Evolutionary conservation across 92 coral and sea anemone species (phyloP).

Genomic region (Desmophyllum pertusum): DNA sequence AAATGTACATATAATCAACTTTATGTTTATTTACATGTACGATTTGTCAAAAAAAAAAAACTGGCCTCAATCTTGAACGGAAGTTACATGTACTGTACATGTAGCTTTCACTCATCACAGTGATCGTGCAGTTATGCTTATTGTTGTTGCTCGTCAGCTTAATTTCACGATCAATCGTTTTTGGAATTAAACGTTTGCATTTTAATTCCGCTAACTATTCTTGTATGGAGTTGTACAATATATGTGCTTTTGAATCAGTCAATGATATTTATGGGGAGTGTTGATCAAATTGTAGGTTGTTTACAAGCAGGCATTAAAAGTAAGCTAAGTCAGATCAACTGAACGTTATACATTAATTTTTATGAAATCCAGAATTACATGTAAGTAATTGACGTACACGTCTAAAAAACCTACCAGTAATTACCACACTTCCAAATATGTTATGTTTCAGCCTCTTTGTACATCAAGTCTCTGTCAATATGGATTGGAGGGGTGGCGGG

Average conservation of each 20-base stretch:
- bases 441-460: too few relatives aligned
- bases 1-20: background rate
- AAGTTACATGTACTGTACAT: background rate
- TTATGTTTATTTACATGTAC: background rate
- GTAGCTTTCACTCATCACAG: background rate
- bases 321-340: too few relatives aligned
- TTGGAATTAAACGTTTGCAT: background rate
- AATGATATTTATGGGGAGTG: background rate
- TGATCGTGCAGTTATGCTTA: slow-evolving; percentile 7
- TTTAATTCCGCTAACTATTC: background rate
- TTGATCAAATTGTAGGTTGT: background rate
- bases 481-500: too few relatives aligned
- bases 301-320: background rate
- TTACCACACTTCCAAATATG: too few relatives aligned
- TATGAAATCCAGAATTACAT: too few relatives aligned
- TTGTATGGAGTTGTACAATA: too few relatives aligned
- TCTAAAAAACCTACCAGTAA: too few relatives aligned
- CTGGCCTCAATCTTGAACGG: background rate
- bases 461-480: too few relatives aligned
- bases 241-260: too few relatives aligned
- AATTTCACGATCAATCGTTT: background rate
- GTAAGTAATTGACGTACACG: too few relatives aligned
- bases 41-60: background rate
- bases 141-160: background rate
- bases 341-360: too few relatives aligned